Evolutionary conservation across 2,797 vertebrate species (phyloP).

Genomic region (Natrix natrix): DNA sequence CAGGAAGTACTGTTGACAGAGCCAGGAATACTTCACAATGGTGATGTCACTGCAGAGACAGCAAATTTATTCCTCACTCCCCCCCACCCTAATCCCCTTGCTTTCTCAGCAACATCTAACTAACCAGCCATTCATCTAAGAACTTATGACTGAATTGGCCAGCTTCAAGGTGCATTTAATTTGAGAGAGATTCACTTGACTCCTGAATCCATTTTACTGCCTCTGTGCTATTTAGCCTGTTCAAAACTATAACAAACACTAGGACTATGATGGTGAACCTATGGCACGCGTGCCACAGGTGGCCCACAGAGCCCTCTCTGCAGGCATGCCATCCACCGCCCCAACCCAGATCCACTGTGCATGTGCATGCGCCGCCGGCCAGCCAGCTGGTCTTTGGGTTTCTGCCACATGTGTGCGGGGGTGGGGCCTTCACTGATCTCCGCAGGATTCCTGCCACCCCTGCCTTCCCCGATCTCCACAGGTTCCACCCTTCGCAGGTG

Average conservation of each 20-base stretch:
- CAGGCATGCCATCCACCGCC: too few relatives aligned
- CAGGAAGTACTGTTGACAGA: neutral
- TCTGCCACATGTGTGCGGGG: too few relatives aligned
- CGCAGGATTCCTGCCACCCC: too few relatives aligned
- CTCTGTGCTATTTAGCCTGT: neutral
- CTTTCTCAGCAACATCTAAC: neutral
- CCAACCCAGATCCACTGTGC: too few relatives aligned
- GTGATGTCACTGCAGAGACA: neutral
- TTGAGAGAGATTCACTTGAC: neutral
- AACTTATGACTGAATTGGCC: neutral
- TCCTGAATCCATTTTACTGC: neutral
- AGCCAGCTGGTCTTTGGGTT: too few relatives aligned
- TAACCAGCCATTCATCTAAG: neutral
- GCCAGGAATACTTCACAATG: neutral
- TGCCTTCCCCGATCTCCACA: too few relatives aligned
- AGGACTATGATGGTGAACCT: too few relatives aligned
- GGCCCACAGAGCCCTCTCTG: too few relatives aligned
- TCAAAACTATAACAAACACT: neutral
- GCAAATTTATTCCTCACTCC: neutral
- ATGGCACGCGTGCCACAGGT: too few relatives aligned
- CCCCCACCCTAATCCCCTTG: neutral
- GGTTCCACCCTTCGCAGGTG: too few relatives aligned
- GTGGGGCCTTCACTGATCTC: too few relatives aligned
- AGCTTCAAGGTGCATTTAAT: neutral
- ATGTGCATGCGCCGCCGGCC: too few relatives aligned